A percentile compares a stretch with the other conserved stretches of the same genome.
phyloP scores from a whole-genome alignment of 2,797 vertebrate genomes.

The Spea hammondii region DNA sequence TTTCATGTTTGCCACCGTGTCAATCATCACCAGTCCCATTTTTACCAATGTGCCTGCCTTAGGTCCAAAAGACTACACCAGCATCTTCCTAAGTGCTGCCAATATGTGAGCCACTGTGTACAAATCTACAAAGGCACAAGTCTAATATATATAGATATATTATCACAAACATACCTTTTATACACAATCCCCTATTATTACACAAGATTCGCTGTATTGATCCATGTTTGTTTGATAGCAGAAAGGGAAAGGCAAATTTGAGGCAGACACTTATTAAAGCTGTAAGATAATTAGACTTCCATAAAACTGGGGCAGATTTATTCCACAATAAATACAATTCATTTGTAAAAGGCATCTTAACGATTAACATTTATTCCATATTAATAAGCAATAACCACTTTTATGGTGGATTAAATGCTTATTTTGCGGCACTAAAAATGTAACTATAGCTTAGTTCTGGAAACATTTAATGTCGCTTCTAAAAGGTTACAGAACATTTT shows the following conservation, averaged over 20 bases:
- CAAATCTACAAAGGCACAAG: no score
- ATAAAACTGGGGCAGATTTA: slow-evolving; percentile 45
- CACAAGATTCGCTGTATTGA: no score
- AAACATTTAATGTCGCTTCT: slow-evolving; percentile 46
- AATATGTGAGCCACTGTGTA: no score
- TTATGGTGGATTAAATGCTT: slow-evolving; percentile 52
- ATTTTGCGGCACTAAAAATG: slow-evolving; percentile 50
- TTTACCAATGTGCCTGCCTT: no score
- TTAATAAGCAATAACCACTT: slow-evolving; percentile 53
- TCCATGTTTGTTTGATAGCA: not conserved
- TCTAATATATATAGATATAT: no score
- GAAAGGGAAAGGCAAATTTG: slow-evolving; percentile 5
- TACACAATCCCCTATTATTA: no score
- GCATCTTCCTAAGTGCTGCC: no score
- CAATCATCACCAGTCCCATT: no score
- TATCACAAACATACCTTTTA: no score
- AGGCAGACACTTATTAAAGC: slow-evolving; percentile 6
- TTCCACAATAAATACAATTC: slow-evolving; percentile 45
- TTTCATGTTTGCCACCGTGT: no score
- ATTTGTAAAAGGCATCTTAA: slow-evolving; percentile 52
- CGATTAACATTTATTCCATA: slow-evolving; percentile 57
- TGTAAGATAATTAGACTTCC: slow-evolving; percentile 14
- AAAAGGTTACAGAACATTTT: slow-evolving; percentile 50
- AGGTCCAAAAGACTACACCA: no score
- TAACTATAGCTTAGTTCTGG: slow-evolving; percentile 43